These are phyloP conservation scores for Escarpia spicata DNA, from an alignment of 2,888 invertebrate genomes.

Conservation along the genomic window DNA sequence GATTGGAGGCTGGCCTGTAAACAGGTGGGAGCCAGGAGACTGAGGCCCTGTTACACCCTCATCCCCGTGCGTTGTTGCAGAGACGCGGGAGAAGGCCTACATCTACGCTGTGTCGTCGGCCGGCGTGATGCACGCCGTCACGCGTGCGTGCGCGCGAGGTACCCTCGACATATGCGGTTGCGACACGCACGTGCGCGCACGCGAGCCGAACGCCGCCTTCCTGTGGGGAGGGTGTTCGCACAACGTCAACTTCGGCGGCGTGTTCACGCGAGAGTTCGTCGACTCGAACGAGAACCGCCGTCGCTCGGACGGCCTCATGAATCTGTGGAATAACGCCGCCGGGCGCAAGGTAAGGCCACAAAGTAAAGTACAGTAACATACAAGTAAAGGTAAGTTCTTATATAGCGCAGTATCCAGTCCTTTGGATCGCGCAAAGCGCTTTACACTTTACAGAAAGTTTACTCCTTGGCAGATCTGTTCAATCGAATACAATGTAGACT, in stretches of 20 bases:
- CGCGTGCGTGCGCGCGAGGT: constrained; percentile 77
- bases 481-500: no score
- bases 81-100: constrained; percentile 89
- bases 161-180: constrained; percentile 89
- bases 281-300: constrained; percentile 81
- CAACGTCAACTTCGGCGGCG: constrained; percentile 80
- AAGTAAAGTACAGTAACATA: neutral
- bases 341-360: constrained; percentile 79
- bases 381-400: no score
- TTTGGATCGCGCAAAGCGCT: no score
- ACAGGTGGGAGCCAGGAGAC: no score
- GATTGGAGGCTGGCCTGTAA: no score
- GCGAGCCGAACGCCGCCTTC: constrained; percentile 74
- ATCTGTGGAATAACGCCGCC: constrained; percentile 91
- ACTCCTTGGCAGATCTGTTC: no score
- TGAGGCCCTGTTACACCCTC: no score
- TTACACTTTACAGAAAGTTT: no score
- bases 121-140: constrained; percentile 87
- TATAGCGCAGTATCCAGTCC: no score
- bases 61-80: constrained; percentile 67
- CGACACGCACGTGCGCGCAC: constrained; percentile 77
- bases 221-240: constrained; percentile 96
- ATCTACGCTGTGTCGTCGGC: constrained; percentile 89
- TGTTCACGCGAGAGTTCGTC: constrained; percentile 86
- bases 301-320: constrained; percentile 79